Base-by-base conservation (phyloP, 1,140 invertebrate genomes). In the Drosophila athabasca region DNA sequence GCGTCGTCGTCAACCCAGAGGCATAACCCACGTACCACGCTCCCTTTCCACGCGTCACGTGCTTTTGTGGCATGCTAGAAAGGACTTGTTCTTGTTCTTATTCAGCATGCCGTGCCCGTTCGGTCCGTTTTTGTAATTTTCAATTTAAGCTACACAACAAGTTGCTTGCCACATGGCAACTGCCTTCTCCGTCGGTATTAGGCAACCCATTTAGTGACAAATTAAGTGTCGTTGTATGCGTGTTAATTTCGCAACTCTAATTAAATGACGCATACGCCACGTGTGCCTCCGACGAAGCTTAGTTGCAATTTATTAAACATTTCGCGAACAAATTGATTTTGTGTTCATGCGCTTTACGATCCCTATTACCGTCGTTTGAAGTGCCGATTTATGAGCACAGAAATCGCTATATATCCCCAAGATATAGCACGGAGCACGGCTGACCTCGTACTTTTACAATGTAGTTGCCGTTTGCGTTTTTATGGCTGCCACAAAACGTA, bases 71-170 rank as follows among this genome's bases (percentile, higher is more conserved):
- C 78, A 76, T 77, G 48, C 67, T 84, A 48, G 19, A 68, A 83
- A 72, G 61, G 54, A 43, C 77, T 50, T 13, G 35, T 39, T 39
- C 35, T 50, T 15, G 29, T 54, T 39, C 35, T 50, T 15, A 22
- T 54, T 26, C 15, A 11, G 22, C 26, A 17, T 78, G 65, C 67
- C 65, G 77, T 69, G 64, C 59, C 57, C 29, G 67, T 22, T 54
- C 39, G 67, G 52, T 57, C 62, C 68, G 66, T 84, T 74, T 87
- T 87, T 88, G 79, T 82, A 87, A 87, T 87, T 87, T 87, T 87
- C 82, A 87, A 87, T 87, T 87, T 76, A 71, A 88, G 74, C 83
- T 66, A 66, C 70, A 67, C 82, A 87, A 87, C 82, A 85, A 88
- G 82, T 87, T 87, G 82, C 83, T 88, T 70, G 69, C 79, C 79